A percentile compares a stretch with the other conserved stretches of the same genome.
These are phyloP conservation scores for Pholis gunnellus DNA, from an alignment of 2,113 vertebrate species.

Conservation along the genomic window DNA sequence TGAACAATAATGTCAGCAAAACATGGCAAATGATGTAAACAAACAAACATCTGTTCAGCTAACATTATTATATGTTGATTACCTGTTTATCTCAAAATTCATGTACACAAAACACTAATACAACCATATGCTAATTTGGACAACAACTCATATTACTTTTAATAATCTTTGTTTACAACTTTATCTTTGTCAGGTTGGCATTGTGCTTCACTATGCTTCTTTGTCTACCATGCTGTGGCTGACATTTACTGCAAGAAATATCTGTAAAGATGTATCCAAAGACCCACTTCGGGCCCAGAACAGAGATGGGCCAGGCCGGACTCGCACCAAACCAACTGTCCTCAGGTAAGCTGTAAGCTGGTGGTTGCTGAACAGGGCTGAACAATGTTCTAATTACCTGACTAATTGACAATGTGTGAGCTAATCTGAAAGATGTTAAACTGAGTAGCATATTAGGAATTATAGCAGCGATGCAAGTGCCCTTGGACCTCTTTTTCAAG, in stretches of 20 bases:
- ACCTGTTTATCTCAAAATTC: background rate
- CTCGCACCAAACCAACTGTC: slow-evolving; percentile 86
- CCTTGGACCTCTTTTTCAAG: background rate
- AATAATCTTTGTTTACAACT: background rate
- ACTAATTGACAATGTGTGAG: background rate
- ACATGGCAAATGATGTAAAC: background rate
- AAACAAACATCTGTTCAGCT: background rate
- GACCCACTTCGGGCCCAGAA: slow-evolving; percentile 84
- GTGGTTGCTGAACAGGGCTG: background rate
- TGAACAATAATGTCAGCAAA: background rate
- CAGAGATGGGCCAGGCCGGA: slow-evolving; percentile 78
- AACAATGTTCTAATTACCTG: background rate
- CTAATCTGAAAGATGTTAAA: background rate
- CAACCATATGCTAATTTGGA: background rate
- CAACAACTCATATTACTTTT: background rate
- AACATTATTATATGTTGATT: background rate
- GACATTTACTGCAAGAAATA: slow-evolving; percentile 91
- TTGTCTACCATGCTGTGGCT: slow-evolving; percentile 95
- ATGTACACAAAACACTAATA: background rate
- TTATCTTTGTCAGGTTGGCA: slow-evolving; percentile 86
- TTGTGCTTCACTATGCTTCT: slow-evolving; percentile 92
- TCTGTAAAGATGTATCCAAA: slow-evolving; percentile 93
- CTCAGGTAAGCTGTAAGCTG: slow-evolving; percentile 86
- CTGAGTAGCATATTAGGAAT: background rate
- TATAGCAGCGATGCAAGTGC: background rate